Evolutionary conservation across 1,140 invertebrate genomes (phyloP), one percentile per base, ranked within the genome.

Genomic region (Caerostris darwini): DNA sequence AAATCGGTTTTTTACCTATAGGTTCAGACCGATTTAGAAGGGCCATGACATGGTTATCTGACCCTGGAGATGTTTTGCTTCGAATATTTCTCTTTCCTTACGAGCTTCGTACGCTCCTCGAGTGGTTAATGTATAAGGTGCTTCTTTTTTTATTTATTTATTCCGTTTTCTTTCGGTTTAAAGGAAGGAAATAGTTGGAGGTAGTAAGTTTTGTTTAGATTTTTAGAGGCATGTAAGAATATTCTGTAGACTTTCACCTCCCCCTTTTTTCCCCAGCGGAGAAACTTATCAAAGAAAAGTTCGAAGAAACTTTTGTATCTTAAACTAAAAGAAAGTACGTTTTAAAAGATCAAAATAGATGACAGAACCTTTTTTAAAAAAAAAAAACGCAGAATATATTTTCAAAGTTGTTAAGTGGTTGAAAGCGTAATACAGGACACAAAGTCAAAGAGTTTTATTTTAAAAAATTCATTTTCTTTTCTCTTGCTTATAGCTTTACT

Each of bases 21-120:
- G 67, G 92, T 94, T 94, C 92, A 94, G 85, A 94, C 86, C 92
- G 85, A 94, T 94, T 94, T 94, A 61, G 92, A 61, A 94, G 92
- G 92, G 64, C 85, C 86, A 94, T 64, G 92, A 94, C 92, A 94
- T 89, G 67, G 17, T 89, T 89, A 59, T 77, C 92, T 94, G 92
- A 94, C 92, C 92, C 81, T 54, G 14, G 61, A 86, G 77, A 61
- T 87, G 83, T 81, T 61, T 54, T 77, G 19, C 58, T 53, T 81
- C 8, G 19, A 59, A 57, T 50, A 54, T 64, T 88, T 69, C 71
- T 61, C 12, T 58, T 10, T 14, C 10, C 56, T 82, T 91, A 17
- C 69, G 58, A 91, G 57, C 58, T 91, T 71, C 12, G 57, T 59
- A 59, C 61, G 61, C 59, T 90, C 58, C 56, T 54, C 10, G 4